Conservation (phyloP, 2,888 invertebrate species). For the Leptinotarsa juncta region DNA sequence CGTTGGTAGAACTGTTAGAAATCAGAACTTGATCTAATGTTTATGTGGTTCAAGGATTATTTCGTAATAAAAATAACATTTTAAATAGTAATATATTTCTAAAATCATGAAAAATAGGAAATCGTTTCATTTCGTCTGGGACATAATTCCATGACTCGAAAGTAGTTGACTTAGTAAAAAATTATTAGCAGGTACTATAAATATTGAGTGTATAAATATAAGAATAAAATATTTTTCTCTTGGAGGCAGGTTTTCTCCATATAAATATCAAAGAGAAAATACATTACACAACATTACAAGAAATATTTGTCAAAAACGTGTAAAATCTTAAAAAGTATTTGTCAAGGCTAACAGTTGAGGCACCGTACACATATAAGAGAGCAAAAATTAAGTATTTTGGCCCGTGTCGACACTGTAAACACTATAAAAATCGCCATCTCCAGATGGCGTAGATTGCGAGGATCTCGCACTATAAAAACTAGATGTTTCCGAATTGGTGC, state of each 20-base stretch:
- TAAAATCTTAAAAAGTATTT: too few relatives aligned
- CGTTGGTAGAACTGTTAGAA: too few relatives aligned
- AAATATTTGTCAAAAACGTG: neutral
- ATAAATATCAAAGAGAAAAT: too few relatives aligned
- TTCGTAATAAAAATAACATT: neutral
- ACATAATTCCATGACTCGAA: neutral
- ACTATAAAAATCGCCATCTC: constrained; percentile 8
- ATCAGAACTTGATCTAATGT: too few relatives aligned
- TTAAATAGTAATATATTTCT: neutral
- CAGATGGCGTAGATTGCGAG: neutral
- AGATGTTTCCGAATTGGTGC: neutral
- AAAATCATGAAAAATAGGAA: neutral
- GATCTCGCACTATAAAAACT: constrained; percentile 10
- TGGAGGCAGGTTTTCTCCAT: too few relatives aligned
- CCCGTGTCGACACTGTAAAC: neutral
- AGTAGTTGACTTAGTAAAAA: neutral
- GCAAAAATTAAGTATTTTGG: neutral
- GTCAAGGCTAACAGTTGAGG: neutral
- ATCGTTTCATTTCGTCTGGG: neutral
- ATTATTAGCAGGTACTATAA: neutral
- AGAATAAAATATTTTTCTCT: neutral
- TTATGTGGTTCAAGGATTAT: neutral
- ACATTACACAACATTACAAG: neutral
- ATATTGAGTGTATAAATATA: neutral
- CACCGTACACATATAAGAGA: neutral